phyloP scores from a whole-genome alignment of 2,113 vertebrate species.

The Mesitornis unicolor region DNA sequence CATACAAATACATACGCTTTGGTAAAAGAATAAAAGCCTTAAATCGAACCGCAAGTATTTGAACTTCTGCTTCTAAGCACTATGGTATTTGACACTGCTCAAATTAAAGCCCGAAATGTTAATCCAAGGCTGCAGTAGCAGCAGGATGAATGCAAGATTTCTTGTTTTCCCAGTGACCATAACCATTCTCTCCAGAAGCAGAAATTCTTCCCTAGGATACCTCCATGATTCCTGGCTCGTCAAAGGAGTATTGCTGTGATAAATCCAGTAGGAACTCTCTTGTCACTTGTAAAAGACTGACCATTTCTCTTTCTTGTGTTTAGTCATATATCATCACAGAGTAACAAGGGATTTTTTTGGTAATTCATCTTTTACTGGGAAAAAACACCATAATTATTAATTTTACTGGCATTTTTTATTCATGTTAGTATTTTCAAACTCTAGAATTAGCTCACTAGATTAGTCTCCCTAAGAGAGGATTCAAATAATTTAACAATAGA shows the following conservation, averaged over 20 bases:
- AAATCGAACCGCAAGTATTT: slow-evolving; percentile 57
- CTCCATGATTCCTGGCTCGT: background rate
- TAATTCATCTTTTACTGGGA: background rate
- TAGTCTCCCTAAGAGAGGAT: background rate
- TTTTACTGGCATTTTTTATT: background rate
- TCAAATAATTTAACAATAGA: background rate
- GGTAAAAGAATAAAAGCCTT: slow-evolving; percentile 1
- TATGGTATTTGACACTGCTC: slow-evolving; percentile 21
- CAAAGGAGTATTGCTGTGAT: background rate
- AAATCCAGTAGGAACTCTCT: background rate
- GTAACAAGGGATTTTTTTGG: background rate
- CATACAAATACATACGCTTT: background rate
- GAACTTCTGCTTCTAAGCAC: slow-evolving; percentile 17
- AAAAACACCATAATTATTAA: background rate
- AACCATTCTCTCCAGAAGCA: background rate
- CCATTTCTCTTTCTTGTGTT: background rate
- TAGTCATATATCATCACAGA: background rate
- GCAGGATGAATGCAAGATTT: background rate
- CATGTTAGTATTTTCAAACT: background rate
- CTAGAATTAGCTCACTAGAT: background rate
- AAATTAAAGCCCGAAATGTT: slow-evolving; percentile 37
- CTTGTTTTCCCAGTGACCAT: slow-evolving; percentile 27
- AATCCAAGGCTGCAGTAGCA: background rate
- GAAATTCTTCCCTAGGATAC: background rate
- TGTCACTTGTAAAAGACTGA: background rate